These are phyloP conservation scores for Zaprionus ornatus DNA, from an alignment of 1,140 invertebrate species.

Conservation along the genomic window DNA sequence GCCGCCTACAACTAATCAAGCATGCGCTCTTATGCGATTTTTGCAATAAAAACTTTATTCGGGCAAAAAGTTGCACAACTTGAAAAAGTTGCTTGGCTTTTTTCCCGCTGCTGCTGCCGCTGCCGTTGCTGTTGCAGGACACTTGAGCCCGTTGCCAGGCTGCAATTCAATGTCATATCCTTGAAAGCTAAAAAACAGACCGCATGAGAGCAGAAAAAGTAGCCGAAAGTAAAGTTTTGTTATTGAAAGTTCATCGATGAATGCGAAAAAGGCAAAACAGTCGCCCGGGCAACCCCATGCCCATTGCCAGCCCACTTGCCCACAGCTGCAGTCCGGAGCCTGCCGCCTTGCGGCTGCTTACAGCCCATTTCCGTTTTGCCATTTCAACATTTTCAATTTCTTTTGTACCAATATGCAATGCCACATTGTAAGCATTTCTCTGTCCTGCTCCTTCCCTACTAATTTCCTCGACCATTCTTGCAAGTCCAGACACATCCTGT, in stretches of 20 bases:
- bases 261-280: slow-evolving; percentile 55
- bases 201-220: slow-evolving; percentile 25
- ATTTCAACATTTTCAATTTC: slow-evolving; percentile 64
- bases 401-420: slow-evolving; percentile 61
- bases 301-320: slow-evolving; percentile 2
- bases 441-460: slow-evolving; percentile 50
- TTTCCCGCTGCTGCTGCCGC: neutral
- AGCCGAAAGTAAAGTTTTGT: slow-evolving; percentile 59
- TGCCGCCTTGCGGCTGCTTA: slow-evolving; percentile 69
- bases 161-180: slow-evolving; percentile 81
- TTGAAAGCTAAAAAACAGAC: slow-evolving; percentile 62
- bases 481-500: slow-evolving; percentile 63
- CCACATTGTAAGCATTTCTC: slow-evolving; percentile 53
- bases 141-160: slow-evolving; percentile 54
- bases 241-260: slow-evolving; percentile 81
- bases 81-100: slow-evolving; percentile 41
- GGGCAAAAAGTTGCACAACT: slow-evolving; percentile 23
- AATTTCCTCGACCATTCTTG: slow-evolving; percentile 64
- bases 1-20: slow-evolving; percentile 34
- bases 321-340: slow-evolving; percentile 36
- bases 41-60: slow-evolving; percentile 34
- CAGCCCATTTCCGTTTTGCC: slow-evolving; percentile 72
- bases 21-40: slow-evolving; percentile 16
- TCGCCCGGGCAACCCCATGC: slow-evolving; percentile 4
- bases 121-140: slow-evolving; percentile 30